phyloP scores from a whole-genome alignment of 2,797 vertebrate genomes.

The Parambassis ranga region DNA sequence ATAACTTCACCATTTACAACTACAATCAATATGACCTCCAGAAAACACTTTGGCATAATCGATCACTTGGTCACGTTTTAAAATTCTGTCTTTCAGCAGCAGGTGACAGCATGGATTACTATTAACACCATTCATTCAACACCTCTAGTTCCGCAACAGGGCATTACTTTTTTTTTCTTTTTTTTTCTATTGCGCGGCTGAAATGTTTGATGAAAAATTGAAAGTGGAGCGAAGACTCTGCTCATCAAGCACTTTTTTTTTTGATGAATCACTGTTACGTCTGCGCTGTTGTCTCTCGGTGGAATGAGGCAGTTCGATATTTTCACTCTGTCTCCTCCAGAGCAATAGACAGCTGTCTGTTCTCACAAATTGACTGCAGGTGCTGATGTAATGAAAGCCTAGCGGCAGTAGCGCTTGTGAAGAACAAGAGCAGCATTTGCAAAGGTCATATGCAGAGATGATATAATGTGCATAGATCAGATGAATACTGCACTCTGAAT shows the following conservation, averaged over 20 bases:
- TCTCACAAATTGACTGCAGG: constrained; percentile 60
- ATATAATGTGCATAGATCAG: constrained; percentile 18
- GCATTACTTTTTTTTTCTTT: constrained; percentile 47
- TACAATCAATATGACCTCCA: constrained; percentile 80
- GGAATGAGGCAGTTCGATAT: constrained; percentile 66
- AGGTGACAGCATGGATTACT: constrained; percentile 77
- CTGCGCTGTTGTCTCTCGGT: constrained; percentile 44
- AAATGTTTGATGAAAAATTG: constrained; percentile 66
- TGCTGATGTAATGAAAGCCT: constrained; percentile 67
- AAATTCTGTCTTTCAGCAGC: constrained; percentile 76
- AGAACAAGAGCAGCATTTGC: constrained; percentile 32
- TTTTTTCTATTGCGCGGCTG: too few species aligned
- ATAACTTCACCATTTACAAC: constrained; percentile 65
- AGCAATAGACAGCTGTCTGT: constrained; percentile 72
- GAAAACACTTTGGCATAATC: constrained; percentile 73
- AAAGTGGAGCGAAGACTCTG: constrained; percentile 48
- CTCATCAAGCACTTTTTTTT: constrained; percentile 72
- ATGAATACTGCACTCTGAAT: constrained; percentile 18
- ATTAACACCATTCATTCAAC: constrained; percentile 63
- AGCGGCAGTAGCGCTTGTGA: background rate
- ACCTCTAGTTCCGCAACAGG: background rate
- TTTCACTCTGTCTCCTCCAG: constrained; percentile 64
- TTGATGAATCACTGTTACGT: constrained; percentile 73
- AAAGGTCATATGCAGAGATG: constrained; percentile 57
- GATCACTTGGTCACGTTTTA: constrained; percentile 72